phyloP scores from a whole-genome alignment of 2,113 vertebrate species.

The Engraulis encrasicolus region DNA sequence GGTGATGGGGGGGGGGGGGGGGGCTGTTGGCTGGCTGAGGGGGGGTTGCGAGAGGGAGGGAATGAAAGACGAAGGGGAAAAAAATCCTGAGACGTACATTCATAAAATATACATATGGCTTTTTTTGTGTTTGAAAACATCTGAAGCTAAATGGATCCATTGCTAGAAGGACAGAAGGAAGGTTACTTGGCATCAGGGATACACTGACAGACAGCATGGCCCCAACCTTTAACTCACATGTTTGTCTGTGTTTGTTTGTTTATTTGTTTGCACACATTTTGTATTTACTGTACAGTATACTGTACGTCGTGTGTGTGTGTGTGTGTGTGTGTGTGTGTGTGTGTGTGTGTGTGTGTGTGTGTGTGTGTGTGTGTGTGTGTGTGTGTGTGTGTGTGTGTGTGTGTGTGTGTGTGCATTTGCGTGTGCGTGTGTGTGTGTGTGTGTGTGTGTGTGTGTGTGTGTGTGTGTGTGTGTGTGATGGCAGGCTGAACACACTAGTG shows the following conservation, averaged over 20 bases:
- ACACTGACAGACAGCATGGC: background rate
- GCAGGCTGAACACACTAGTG: too few species aligned
- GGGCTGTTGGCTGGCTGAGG: too few species aligned
- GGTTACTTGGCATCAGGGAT: slow-evolving; percentile 63
- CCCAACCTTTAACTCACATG: background rate
- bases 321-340: slow-evolving; percentile 27
- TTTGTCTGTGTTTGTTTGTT: slow-evolving; percentile 15
- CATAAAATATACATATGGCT: slow-evolving; percentile 81
- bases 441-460: too few species aligned
- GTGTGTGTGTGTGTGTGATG: too few species aligned
- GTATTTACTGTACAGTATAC: too few species aligned
- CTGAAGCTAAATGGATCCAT: slow-evolving; percentile 75
- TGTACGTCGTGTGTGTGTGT: background rate
- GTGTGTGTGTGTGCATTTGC: too few species aligned
- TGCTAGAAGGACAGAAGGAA: slow-evolving; percentile 73
- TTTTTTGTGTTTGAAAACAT: slow-evolving; percentile 77
- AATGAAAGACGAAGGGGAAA: slow-evolving; percentile 44
- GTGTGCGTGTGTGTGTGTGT: too few species aligned
- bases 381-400: slow-evolving; percentile 19
- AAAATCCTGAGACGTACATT: slow-evolving; percentile 95
- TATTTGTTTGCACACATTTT: too few species aligned
- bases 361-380: background rate
- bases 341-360: slow-evolving; percentile 25
- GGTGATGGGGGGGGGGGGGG: slow-evolving; percentile 25
- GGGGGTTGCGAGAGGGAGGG: background rate